These are phyloP conservation scores for Athene noctua DNA, from an alignment of 2,113 vertebrate genomes.

Conservation along the genomic window DNA sequence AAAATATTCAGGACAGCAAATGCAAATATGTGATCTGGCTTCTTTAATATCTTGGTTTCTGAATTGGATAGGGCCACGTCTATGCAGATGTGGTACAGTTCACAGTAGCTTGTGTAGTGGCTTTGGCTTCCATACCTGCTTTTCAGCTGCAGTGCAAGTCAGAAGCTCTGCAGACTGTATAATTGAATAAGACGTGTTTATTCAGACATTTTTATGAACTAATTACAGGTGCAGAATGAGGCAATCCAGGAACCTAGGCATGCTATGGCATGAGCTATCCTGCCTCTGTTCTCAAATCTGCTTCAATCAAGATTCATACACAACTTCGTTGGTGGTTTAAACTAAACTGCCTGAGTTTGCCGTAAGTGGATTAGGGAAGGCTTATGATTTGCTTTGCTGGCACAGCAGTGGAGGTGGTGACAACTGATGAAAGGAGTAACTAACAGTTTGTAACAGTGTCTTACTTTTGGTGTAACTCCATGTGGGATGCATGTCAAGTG, in stretches of 20 bases:
- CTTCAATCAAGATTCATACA: background rate
- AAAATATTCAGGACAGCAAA: background rate
- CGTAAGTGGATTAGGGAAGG: background rate
- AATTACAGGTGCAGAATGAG: background rate
- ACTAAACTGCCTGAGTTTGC: background rate
- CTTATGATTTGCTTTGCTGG: background rate
- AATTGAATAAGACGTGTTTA: background rate
- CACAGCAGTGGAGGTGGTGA: background rate
- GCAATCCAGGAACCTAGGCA: background rate
- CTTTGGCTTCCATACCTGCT: background rate
- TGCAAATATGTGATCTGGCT: background rate
- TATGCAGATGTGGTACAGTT: background rate
- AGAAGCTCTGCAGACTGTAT: background rate
- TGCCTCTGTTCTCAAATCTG: background rate
- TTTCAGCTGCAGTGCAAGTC: background rate
- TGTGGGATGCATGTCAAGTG: background rate
- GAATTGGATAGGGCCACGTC: background rate
- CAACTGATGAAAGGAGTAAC: background rate
- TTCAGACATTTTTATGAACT: background rate
- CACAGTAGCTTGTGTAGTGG: background rate
- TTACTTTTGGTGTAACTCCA: background rate
- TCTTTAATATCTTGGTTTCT: background rate
- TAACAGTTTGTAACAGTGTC: background rate
- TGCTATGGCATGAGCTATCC: background rate
- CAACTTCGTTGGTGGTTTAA: background rate